These are phyloP conservation scores for Addax nasomaculatus DNA, from an alignment of 2,113 vertebrate species.

Conservation along the genomic window DNA sequence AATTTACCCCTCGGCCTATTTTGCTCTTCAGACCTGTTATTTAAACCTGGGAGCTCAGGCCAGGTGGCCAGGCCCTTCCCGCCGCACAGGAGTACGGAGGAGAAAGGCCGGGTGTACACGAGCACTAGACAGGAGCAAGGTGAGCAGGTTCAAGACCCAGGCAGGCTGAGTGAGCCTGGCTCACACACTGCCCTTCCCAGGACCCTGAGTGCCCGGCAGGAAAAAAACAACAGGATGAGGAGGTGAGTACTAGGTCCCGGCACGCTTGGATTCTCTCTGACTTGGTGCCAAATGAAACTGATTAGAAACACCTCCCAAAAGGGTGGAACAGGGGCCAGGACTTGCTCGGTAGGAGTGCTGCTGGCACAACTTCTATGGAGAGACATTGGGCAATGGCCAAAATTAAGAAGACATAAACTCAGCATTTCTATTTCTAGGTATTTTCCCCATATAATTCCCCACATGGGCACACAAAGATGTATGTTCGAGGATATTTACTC, in stretches of 20 bases:
- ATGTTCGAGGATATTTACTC: accelerated
- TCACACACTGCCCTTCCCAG: background rate
- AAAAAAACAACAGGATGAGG: background rate
- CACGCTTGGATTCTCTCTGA: background rate
- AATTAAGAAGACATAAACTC: background rate
- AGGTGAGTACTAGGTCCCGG: too few species aligned
- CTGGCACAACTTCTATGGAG: background rate
- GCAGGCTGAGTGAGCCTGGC: background rate
- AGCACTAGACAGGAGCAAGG: background rate
- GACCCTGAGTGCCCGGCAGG: background rate
- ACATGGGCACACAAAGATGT: accelerated
- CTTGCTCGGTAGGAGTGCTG: background rate
- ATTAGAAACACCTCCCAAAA: background rate
- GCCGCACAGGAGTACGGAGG: background rate
- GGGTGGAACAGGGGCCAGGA: background rate
- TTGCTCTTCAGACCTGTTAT: background rate
- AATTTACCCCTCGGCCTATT: background rate
- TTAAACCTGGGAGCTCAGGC: background rate
- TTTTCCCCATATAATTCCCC: background rate
- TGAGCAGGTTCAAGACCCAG: background rate
- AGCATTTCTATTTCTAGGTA: background rate
- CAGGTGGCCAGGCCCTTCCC: background rate
- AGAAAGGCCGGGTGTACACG: accelerated
- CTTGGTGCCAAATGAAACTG: background rate
- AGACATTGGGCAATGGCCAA: background rate